Conservation (phyloP, 1,140 invertebrate species). For the Leptonema lineaticorne region DNA sequence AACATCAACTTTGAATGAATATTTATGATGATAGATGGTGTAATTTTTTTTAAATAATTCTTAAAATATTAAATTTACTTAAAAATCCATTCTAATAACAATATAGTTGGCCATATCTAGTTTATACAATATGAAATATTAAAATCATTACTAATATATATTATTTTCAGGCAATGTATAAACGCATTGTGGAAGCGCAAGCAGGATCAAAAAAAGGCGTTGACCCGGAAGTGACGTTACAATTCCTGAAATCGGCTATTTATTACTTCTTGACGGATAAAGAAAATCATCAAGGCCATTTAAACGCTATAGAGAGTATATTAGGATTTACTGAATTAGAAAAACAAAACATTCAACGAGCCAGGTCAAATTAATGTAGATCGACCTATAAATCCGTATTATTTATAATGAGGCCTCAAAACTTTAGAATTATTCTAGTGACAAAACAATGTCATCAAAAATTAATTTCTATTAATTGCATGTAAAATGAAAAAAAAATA, state of each 20-base stretch:
- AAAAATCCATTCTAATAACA: not conserved
- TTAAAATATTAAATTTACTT: not conserved
- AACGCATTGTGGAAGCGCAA: conserved; percentile 71
- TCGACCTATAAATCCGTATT: not conserved
- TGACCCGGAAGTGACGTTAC: conserved; percentile 82
- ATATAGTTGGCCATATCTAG: not conserved
- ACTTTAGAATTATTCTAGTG: not conserved
- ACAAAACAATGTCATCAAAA: too few species aligned
- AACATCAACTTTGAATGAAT: too few species aligned
- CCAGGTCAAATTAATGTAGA: conserved; percentile 45
- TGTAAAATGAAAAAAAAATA: too few species aligned
- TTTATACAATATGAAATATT: not conserved
- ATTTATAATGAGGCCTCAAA: conserved; percentile 10
- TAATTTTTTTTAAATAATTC: not conserved
- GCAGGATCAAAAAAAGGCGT: conserved; percentile 64
- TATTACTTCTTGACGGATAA: conserved; percentile 87
- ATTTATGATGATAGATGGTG: not conserved
- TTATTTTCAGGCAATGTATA: conserved; percentile 76
- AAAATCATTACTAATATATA: too few species aligned
- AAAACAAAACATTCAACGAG: conserved; percentile 72
- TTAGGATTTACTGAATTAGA: conserved; percentile 75
- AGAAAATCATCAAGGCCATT: conserved; percentile 79
- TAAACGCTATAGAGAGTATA: conserved; percentile 85
- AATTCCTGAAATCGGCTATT: conserved; percentile 87
- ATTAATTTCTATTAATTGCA: too few species aligned